phyloP scores from a whole-genome alignment of 2,888 invertebrate genomes.

The Uropetala carovei region DNA sequence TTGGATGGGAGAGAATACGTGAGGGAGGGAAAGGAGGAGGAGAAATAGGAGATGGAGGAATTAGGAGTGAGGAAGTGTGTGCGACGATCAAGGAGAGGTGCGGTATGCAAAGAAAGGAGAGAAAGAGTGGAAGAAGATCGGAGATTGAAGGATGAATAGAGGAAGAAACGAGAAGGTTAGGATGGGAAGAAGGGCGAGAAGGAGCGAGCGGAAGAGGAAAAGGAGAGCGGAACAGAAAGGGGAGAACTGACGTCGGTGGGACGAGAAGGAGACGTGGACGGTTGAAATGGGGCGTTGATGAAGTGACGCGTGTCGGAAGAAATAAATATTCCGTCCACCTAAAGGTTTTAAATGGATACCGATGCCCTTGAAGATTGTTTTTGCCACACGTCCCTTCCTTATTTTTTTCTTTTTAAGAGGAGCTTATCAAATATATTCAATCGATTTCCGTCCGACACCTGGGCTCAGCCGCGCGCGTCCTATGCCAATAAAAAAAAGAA shows the following conservation, averaged over 20 bases:
- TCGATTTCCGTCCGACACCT: constrained; percentile 24
- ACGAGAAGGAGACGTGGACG: not conserved
- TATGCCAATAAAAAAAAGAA: not conserved
- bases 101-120: not conserved
- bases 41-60: not conserved
- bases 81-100: no score
- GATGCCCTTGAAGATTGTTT: constrained; percentile 9
- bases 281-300: not conserved
- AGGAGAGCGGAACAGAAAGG: not conserved
- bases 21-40: not conserved
- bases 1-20: not conserved
- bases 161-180: not conserved
- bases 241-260: not conserved
- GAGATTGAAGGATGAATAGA: not conserved
- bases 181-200: not conserved
- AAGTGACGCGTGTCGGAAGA: constrained; percentile 32
- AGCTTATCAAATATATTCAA: not conserved
- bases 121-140: not conserved
- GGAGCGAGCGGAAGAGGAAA: not conserved
- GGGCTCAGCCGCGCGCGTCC: not conserved
- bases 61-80: not conserved
- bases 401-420: not conserved
- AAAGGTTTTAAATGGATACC: not conserved
- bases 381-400: not conserved
- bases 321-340: constrained; percentile 9